These are phyloP conservation scores for Drosophila demipolita DNA, from an alignment of 2,888 invertebrate genomes.

Conservation along the genomic window DNA sequence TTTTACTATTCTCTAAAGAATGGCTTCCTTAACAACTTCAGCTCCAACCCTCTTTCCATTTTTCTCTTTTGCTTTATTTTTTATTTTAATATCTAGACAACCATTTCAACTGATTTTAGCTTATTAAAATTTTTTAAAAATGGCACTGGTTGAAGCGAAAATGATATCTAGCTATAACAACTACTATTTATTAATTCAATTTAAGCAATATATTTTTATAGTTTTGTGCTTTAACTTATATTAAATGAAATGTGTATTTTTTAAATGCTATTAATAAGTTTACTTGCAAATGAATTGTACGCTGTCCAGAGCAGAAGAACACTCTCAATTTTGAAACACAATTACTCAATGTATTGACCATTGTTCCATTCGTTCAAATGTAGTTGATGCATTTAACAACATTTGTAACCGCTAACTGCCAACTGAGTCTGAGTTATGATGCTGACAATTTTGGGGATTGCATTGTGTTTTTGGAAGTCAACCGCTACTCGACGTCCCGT, in stretches of 20 bases:
- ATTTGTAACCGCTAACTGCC: constrained; percentile 54
- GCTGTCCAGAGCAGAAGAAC: neutral
- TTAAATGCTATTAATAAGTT: neutral
- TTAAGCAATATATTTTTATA: neutral
- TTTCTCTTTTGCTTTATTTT: neutral
- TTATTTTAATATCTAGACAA: neutral
- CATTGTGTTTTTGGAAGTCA: constrained; percentile 28
- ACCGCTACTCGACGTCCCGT: constrained; percentile 14
- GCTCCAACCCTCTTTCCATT: neutral
- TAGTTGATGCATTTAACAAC: constrained; percentile 41
- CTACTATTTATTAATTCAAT: too few species aligned
- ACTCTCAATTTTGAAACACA: neutral
- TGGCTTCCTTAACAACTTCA: neutral
- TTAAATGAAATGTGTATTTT: too few species aligned
- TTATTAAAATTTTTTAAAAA: neutral
- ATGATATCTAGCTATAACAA: neutral
- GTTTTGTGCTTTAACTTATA: neutral
- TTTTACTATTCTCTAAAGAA: neutral
- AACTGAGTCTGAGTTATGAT: constrained; percentile 51
- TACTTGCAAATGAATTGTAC: neutral
- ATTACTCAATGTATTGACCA: neutral
- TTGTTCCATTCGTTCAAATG: neutral
- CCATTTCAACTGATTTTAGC: neutral
- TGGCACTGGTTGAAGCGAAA: neutral
- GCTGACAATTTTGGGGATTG: constrained; percentile 31